Evolutionary conservation across 1,140 invertebrate species (phyloP).

Genomic region (Apolygus lucorum): DNA sequence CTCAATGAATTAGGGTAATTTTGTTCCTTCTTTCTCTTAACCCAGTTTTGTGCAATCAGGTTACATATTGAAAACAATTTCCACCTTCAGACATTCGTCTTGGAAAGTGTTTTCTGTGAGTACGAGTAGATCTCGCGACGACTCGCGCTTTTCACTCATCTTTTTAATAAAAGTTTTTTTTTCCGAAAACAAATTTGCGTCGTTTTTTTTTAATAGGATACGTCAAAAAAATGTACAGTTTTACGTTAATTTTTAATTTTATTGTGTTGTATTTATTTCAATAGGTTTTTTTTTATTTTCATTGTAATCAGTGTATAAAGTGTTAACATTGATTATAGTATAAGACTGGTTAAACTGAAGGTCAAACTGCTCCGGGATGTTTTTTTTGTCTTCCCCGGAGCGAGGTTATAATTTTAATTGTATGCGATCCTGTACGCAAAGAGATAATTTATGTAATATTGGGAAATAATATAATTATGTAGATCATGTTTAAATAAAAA

Average conservation of each 20-base stretch:
- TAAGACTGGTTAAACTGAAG: background rate
- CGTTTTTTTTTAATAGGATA: background rate
- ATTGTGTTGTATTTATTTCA: background rate
- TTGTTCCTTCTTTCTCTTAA: background rate
- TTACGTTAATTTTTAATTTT: background rate
- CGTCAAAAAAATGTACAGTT: background rate
- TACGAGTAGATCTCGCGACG: no score
- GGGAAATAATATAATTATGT: background rate
- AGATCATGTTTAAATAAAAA: background rate
- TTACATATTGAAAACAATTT: background rate
- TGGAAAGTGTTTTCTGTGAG: no score
- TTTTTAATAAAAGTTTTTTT: background rate
- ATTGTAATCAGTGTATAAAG: background rate
- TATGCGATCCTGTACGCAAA: no score
- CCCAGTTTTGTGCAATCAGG: background rate
- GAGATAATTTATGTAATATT: background rate
- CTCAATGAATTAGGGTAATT: background rate
- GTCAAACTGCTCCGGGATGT: background rate
- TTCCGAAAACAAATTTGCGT: background rate
- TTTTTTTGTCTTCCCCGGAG: background rate
- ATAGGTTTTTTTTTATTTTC: background rate
- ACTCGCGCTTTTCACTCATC: background rate
- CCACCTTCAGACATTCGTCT: background rate
- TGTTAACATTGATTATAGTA: background rate
- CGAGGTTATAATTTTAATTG: background rate